Percentiles rank a stretch among this genome's conserved stretches.
These are phyloP conservation scores for Suncus etruscus DNA, from an alignment of 2,113 vertebrate genomes.

Conservation along the genomic window DNA sequence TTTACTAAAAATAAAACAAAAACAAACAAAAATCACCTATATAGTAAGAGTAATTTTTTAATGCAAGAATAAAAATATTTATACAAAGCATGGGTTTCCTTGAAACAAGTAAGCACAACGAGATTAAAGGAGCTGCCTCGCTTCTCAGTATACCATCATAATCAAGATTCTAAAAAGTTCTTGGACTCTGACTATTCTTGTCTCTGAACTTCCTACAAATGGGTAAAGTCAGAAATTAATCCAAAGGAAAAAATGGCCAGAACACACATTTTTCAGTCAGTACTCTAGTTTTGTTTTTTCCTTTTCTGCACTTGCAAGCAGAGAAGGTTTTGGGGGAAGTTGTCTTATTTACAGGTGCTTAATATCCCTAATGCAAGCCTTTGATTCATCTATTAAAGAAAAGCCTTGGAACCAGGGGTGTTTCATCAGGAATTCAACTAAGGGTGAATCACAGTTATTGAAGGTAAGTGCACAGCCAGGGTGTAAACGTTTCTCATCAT, in stretches of 20 bases:
- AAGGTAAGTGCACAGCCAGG: neutral
- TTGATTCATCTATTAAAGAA: conserved; percentile 31
- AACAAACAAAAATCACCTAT: neutral
- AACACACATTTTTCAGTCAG: neutral
- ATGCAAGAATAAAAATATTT: conserved; percentile 4
- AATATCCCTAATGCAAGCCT: conserved; percentile 22
- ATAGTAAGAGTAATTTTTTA: neutral
- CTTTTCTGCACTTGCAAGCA: neutral
- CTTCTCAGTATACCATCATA: neutral
- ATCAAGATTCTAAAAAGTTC: neutral
- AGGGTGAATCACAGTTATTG: conserved; percentile 16
- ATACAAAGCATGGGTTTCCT: neutral
- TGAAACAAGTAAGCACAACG: neutral
- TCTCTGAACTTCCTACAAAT: neutral
- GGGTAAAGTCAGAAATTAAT: neutral
- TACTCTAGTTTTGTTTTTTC: neutral
- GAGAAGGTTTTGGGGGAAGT: neutral
- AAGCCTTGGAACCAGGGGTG: neutral
- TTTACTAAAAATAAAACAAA: conserved; percentile 29
- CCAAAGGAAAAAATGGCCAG: neutral
- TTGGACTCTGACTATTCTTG: neutral
- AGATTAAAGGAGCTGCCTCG: neutral
- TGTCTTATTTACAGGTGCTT: neutral
- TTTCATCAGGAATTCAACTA: conserved; percentile 39
- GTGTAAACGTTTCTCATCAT: neutral